Evolutionary conservation across 2,888 invertebrate species (phyloP).

Genomic region (Cantharis lateralis): DNA sequence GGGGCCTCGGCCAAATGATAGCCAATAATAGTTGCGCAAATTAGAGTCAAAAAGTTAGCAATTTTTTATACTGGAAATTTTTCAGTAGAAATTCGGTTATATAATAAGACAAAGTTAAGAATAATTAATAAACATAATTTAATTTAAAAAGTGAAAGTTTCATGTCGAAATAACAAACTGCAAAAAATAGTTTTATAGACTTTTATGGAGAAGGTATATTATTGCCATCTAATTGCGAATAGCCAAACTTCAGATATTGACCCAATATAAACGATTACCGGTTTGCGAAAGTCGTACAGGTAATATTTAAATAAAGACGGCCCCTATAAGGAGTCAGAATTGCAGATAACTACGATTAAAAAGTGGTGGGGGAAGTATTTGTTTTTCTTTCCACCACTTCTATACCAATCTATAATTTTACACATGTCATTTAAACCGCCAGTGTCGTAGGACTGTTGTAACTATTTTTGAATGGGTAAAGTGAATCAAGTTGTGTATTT

Average conservation of each 20-base stretch:
- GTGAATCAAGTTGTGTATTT: slow-evolving; percentile 11
- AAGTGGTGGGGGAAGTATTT: not conserved
- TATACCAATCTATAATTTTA: slow-evolving; percentile 44
- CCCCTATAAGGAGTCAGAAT: not conserved
- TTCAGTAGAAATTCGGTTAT: not conserved
- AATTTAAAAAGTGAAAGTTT: not conserved
- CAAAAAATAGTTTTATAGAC: not conserved
- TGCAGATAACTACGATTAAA: not conserved
- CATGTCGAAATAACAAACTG: not conserved
- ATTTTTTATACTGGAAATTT: too few relatives aligned
- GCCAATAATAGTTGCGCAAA: too few relatives aligned
- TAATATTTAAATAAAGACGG: not conserved
- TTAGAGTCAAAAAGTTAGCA: too few relatives aligned
- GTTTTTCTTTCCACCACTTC: not conserved
- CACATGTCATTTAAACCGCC: slow-evolving; percentile 42
- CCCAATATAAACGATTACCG: not conserved
- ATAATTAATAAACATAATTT: not conserved
- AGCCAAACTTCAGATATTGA: not conserved
- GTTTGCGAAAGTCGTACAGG: not conserved
- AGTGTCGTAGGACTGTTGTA: not conserved
- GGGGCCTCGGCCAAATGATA: too few relatives aligned
- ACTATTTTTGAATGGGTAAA: slow-evolving; percentile 29
- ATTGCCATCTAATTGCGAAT: not conserved
- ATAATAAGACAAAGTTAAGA: not conserved
- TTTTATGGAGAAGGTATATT: not conserved